Evolutionary conservation across 2,888 invertebrate genomes (phyloP).

Genomic region (Mesochorus sp.): DNA sequence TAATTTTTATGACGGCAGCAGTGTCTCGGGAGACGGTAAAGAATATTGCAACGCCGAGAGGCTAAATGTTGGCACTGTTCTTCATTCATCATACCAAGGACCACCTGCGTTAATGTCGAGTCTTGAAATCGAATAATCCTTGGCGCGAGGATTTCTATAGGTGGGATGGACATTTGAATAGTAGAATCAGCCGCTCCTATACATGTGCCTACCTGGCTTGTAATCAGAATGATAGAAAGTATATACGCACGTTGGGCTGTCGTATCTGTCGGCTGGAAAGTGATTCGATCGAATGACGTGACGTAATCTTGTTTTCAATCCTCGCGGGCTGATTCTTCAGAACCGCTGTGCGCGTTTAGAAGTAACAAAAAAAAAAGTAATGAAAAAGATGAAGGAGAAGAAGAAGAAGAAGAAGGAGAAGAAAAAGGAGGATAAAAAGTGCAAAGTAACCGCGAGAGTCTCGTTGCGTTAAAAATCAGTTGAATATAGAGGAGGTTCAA

Average conservation of each 20-base stretch:
- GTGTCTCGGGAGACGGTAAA: too few relatives aligned
- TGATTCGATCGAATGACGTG: constrained; percentile 53
- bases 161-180: constrained; percentile 45
- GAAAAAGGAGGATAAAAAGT: too few relatives aligned
- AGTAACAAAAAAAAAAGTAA: constrained; percentile 14
- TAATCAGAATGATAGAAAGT: constrained; percentile 56
- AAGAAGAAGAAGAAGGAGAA: too few relatives aligned
- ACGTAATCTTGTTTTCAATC: constrained; percentile 59
- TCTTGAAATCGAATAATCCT: constrained; percentile 45
- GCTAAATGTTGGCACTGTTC: constrained; percentile 42
- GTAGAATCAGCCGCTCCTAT: constrained; percentile 55
- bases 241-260: constrained; percentile 41
- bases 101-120: constrained; percentile 43
- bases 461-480: too few relatives aligned
- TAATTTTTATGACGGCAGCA: too few relatives aligned
- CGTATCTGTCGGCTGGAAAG: constrained; percentile 46
- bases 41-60: constrained; percentile 4
- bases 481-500: too few relatives aligned
- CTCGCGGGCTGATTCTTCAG: constrained; percentile 44
- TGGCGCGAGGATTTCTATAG: background rate
- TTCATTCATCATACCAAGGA: constrained; percentile 34
- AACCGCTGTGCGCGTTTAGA: background rate
- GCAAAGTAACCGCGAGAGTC: too few relatives aligned
- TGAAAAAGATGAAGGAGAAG: background rate
- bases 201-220: constrained; percentile 43